Evolutionary conservation across 2,113 vertebrate genomes (phyloP).

Genomic region (Helogale parvula): DNA sequence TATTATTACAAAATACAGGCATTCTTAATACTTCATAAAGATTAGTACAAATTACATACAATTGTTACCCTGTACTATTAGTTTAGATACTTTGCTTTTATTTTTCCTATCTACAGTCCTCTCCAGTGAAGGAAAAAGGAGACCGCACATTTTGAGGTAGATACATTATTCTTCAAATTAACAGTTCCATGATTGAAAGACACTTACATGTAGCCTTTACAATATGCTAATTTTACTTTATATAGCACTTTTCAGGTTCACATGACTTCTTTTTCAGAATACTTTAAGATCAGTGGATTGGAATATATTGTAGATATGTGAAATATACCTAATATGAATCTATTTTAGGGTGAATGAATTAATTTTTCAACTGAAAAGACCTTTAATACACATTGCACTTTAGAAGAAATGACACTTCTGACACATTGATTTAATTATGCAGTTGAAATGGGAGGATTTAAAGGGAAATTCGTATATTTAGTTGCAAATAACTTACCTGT

Average conservation of each 20-base stretch:
- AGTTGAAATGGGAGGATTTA: slow-evolving; percentile 1
- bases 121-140: not conserved
- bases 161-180: not conserved
- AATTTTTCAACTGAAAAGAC: slow-evolving; percentile 4
- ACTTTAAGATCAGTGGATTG: not conserved
- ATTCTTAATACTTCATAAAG: slow-evolving; percentile 5
- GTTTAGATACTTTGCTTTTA: not conserved
- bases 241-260: not conserved
- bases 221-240: not conserved
- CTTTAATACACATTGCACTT: not conserved
- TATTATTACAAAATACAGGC: not conserved
- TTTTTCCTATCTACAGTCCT: not conserved
- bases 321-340: not conserved
- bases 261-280: slow-evolving; percentile 4
- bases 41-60: not conserved
- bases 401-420: slow-evolving; percentile 4
- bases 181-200: not conserved
- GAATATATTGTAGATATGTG: not conserved
- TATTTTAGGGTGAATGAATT: not conserved
- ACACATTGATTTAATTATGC: not conserved
- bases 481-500: not conserved
- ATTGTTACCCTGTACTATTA: not conserved
- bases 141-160: not conserved
- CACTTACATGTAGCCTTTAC: not conserved
- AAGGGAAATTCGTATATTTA: not conserved